Conservation (phyloP, 2,888 invertebrate genomes). For the Herminia tarsipennalis region DNA sequence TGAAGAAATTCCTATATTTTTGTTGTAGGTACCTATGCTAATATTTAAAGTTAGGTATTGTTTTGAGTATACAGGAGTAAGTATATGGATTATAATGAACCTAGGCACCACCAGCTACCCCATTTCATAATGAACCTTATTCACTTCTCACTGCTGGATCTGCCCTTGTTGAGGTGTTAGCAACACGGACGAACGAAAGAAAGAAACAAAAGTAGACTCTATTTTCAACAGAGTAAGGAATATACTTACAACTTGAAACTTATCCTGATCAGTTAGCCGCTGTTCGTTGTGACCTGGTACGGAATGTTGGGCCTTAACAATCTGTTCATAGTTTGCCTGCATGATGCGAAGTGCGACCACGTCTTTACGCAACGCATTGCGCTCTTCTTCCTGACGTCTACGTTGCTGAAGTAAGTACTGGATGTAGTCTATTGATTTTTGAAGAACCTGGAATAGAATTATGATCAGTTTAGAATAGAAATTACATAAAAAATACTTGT, state of each 20-base stretch:
- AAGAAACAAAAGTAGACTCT: no score
- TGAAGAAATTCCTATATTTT: no score
- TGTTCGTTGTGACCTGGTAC: conserved; percentile 95
- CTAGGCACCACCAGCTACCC: no score
- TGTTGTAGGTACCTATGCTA: no score
- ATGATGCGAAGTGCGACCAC: conserved; percentile 97
- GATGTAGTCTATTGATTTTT: conserved; percentile 97
- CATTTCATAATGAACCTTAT: no score
- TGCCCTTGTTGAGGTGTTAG: no score
- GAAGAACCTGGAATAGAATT: conserved; percentile 87
- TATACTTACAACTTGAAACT: conserved; percentile 95
- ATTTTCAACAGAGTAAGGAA: no score
- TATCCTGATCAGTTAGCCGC: conserved; percentile 96
- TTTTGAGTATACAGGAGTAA: no score
- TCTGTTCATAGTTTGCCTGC: conserved; percentile 98
- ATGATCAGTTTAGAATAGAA: neutral
- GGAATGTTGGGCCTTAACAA: conserved; percentile 97
- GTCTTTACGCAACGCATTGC: conserved; percentile 95
- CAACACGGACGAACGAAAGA: neutral
- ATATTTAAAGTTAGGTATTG: no score
- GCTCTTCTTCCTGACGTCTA: conserved; percentile 97
- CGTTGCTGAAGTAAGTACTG: conserved; percentile 96
- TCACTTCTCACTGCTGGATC: no score
- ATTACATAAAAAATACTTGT: no score
- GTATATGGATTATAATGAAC: no score